Base-by-base conservation (phyloP, 2,797 vertebrate species). In the Lutjanus argentimaculatus region DNA sequence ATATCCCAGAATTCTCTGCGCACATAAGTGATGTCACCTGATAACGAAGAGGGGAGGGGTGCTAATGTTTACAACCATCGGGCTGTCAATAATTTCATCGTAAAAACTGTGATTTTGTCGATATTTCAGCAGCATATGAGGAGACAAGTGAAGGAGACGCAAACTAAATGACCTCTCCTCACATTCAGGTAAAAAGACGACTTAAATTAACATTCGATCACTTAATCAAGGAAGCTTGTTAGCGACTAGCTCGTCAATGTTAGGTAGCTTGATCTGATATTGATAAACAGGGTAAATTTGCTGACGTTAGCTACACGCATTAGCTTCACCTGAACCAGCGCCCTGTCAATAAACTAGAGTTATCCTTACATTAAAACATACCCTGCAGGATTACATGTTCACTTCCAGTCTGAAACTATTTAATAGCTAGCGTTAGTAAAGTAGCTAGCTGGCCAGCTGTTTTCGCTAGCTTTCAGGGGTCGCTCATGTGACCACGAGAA, bases 51-150 rank as follows among this genome's bases (percentile, higher is more conserved):
- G 82, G 82, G 79, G 62, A 70, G 88, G 88, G 82, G 86, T 85
- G 92, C 92, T 91, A 90, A 92, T 95, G 92, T 95, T 95, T 94
- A 94, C 93, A 91, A 87, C 81, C 80, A 3, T 1, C 56, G 55
- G n/a, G 70, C 62, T 90, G 85, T 82, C 75, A 80, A 79, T 72
- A 56, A 43, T 75, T 84, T 56, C 42, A 42, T 76, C 67, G 45
- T 65, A 30, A 71, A 87, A 79, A n/a, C 61, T 46, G 63, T 30
- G 58, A 30, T 64, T 85, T 77, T n/a, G 46, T 71, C 51, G 65
- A 70, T 81, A 67, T 83, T 82, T 80, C 5, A 22, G 42, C 43
- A 59, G 15, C 61, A 8, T n/a, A 15, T 19, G 58, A 64, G 42
- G 55, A 80, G 74, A 49, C 42, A 42, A 45, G 46, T 9, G 12